A percentile compares a stretch with the other conserved stretches of the same genome.
Conservation (phyloP, 2,888 invertebrate species). For the Mechanitis mazaeus region DNA sequence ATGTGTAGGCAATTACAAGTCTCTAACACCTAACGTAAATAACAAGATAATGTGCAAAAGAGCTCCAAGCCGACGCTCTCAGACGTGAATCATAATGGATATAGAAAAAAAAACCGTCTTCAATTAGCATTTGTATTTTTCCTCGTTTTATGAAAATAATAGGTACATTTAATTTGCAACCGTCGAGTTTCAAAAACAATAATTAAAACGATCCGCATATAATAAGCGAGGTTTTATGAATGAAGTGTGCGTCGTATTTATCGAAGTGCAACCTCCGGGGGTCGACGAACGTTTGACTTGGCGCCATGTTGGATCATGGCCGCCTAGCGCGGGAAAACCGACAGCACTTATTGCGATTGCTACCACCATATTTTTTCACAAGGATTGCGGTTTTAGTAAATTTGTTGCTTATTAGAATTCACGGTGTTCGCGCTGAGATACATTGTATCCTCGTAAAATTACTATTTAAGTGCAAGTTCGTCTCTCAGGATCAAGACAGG, state of each 20-base stretch:
- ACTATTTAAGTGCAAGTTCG: conserved; percentile 16
- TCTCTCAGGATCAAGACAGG: conserved; percentile 13
- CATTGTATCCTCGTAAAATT: conserved; percentile 22
- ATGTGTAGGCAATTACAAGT: neutral
- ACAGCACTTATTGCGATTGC: conserved; percentile 61
- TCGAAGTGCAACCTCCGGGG: conserved; percentile 31
- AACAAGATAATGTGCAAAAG: neutral
- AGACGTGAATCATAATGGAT: conserved; percentile 6
- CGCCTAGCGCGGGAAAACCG: conserved; percentile 51
- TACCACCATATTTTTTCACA: conserved; percentile 47
- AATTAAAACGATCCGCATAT: conserved; percentile 20
- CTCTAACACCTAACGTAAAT: neutral
- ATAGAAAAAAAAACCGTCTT: conserved; percentile 8
- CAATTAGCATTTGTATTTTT: conserved; percentile 12
- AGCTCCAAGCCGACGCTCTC: neutral
- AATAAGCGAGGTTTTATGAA: conserved; percentile 33
- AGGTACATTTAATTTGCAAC: conserved; percentile 12
- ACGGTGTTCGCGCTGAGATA: conserved; percentile 24
- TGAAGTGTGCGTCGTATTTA: conserved; percentile 32
- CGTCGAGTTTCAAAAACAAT: conserved; percentile 19
- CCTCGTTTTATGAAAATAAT: conserved; percentile 13
- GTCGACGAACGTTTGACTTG: conserved; percentile 35
- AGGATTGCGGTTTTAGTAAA: conserved; percentile 37
- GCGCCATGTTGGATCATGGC: conserved; percentile 42
- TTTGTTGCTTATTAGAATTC: conserved; percentile 36